Conservation (phyloP, 2,888 invertebrate genomes). For the Idaea dimidiata region DNA sequence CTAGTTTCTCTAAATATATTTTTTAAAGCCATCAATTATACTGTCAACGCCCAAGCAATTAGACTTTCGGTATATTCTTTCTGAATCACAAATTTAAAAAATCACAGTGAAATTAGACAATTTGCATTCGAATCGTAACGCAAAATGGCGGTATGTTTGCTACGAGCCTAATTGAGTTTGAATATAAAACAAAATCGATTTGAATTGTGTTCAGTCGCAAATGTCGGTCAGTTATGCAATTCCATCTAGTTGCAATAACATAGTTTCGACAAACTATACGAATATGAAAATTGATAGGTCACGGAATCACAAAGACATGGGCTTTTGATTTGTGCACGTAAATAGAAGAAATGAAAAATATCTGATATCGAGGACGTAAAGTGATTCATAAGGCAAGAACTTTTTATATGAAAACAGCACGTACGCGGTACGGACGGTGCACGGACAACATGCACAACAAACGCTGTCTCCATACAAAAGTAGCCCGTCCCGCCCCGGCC, state of each 20-base stretch:
- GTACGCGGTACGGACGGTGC: too few species aligned
- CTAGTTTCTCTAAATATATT: background rate
- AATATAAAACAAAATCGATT: slow-evolving; percentile 19
- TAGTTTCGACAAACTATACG: background rate
- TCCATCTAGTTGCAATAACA: background rate
- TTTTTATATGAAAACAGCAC: too few species aligned
- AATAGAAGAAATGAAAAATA: background rate
- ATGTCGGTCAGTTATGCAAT: background rate
- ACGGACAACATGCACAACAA: too few species aligned
- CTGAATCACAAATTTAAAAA: slow-evolving; percentile 8
- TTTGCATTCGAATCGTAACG: slow-evolving; percentile 9
- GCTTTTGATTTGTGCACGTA: background rate
- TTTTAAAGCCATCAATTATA: background rate
- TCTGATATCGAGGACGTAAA: too few species aligned
- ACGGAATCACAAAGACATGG: background rate
- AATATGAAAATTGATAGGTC: background rate
- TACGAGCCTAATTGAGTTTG: slow-evolving; percentile 18
- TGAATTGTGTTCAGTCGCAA: background rate
- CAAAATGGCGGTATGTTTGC: slow-evolving; percentile 16
- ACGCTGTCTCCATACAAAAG: too few species aligned
- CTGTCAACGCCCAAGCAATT: slow-evolving; percentile 4
- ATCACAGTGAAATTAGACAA: slow-evolving; percentile 10
- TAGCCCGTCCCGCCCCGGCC: too few species aligned
- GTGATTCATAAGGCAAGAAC: too few species aligned
- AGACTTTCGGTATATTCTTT: slow-evolving; percentile 1